Conservation (phyloP, 2,113 vertebrate genomes). For the Apeltes quadracus region DNA sequence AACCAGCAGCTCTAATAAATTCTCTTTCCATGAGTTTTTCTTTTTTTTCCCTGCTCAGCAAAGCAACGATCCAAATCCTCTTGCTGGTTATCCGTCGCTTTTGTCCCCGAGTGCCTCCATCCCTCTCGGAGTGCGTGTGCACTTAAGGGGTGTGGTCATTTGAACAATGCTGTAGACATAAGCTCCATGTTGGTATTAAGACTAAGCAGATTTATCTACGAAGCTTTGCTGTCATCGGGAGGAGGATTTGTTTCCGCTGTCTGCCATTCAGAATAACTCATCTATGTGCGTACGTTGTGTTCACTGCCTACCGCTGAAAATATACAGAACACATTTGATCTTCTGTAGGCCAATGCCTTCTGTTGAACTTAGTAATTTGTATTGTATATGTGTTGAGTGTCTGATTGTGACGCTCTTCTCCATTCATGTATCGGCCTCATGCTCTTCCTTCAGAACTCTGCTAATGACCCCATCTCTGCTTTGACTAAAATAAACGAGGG, state of each 20-base stretch:
- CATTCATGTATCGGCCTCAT: neutral
- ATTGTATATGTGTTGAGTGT: too few species aligned
- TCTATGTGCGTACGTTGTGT: neutral
- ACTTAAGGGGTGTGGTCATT: neutral
- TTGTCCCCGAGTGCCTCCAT: neutral
- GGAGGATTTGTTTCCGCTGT: slow-evolving; percentile 15
- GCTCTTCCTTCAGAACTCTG: neutral
- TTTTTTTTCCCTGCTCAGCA: neutral
- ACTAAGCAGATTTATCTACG: slow-evolving; percentile 24
- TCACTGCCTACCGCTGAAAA: neutral
- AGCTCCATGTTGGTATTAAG: slow-evolving; percentile 12
- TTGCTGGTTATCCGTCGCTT: neutral
- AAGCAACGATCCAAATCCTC: slow-evolving; percentile 13
- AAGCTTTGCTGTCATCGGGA: slow-evolving; percentile 10
- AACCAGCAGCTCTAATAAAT: slow-evolving; percentile 10
- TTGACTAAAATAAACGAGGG: slow-evolving; percentile 28
- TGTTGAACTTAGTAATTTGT: neutral
- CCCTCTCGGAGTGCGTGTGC: neutral
- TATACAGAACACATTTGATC: too few species aligned
- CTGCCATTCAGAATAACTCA: neutral
- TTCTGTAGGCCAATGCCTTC: neutral
- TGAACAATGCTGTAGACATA: slow-evolving; percentile 11
- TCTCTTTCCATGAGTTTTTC: neutral
- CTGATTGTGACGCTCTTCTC: too few species aligned
- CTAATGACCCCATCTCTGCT: slow-evolving; percentile 12